These are phyloP conservation scores for Ardeotis arabs DNA, from an alignment of 2,113 vertebrate species.

Conservation along the genomic window DNA sequence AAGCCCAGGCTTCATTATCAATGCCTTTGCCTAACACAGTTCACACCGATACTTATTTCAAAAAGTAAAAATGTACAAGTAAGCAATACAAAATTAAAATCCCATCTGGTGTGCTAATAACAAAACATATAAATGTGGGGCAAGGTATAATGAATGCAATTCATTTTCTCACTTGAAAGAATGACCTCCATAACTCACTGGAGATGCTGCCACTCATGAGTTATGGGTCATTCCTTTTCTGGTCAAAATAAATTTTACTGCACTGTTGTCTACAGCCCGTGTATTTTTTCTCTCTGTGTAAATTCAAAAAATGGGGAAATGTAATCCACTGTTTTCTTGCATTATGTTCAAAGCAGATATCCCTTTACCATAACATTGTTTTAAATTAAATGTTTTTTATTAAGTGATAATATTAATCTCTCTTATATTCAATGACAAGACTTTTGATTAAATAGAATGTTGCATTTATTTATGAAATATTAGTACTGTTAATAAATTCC, in stretches of 20 bases:
- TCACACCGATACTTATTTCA: slow-evolving; percentile 53
- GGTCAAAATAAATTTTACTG: slow-evolving; percentile 77
- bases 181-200: slow-evolving; percentile 79
- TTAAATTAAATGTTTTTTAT: not conserved
- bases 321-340: not conserved
- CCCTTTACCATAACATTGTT: not conserved
- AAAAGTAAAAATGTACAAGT: slow-evolving; percentile 52
- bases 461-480: slow-evolving; percentile 64
- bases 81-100: slow-evolving; percentile 73
- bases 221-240: slow-evolving; percentile 79
- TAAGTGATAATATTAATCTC: not conserved
- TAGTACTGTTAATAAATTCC: slow-evolving; percentile 63
- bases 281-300: slow-evolving; percentile 61
- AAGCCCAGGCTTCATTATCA: slow-evolving; percentile 5
- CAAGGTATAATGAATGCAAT: slow-evolving; percentile 73
- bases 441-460: slow-evolving; percentile 51
- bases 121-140: slow-evolving; percentile 69
- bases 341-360: slow-evolving; percentile 9
- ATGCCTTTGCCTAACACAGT: slow-evolving; percentile 26
- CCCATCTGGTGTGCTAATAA: slow-evolving; percentile 68
- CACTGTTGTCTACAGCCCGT: slow-evolving; percentile 27
- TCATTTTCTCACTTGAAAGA: slow-evolving; percentile 76
- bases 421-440: not conserved
- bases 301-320: slow-evolving; percentile 64
- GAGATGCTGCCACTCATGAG: slow-evolving; percentile 75